Percentiles rank a stretch among this genome's conserved stretches.
Evolutionary conservation across 2,888 invertebrate species (phyloP).

Genomic region (Spodoptera exigua): DNA sequence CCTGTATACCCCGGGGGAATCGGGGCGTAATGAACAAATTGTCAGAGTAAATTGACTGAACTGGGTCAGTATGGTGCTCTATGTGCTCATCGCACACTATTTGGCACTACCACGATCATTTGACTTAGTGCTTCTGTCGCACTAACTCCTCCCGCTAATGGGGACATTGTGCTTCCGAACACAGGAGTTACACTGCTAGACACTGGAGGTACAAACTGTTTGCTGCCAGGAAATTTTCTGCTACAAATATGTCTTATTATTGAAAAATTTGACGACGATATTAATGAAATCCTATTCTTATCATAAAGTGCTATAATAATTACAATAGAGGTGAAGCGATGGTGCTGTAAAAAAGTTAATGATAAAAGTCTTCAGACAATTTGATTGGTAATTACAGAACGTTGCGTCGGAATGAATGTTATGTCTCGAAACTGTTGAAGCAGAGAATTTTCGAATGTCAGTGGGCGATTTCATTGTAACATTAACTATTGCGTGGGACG

Average conservation of each 20-base stretch:
- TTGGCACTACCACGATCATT: conserved; percentile 42
- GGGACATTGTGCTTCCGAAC: conserved; percentile 3
- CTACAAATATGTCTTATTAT: too few relatives aligned
- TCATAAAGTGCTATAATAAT: too few relatives aligned
- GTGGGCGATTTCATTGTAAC: not conserved
- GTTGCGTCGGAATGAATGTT: too few relatives aligned
- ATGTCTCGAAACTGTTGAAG: conserved; percentile 1
- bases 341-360: too few relatives aligned
- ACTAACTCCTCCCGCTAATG: conserved; percentile 30
- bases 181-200: too few relatives aligned
- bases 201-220: too few relatives aligned
- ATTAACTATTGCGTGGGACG: not conserved
- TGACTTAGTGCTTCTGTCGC: conserved; percentile 30
- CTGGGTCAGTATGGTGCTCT: conserved; percentile 31
- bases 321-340: too few relatives aligned
- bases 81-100: conserved; percentile 40
- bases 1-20: conserved; percentile 9
- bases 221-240: too few relatives aligned
- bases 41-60: conserved; percentile 42
- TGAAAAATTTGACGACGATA: too few relatives aligned
- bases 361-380: too few relatives aligned
- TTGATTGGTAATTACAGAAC: too few relatives aligned
- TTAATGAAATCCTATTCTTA: too few relatives aligned
- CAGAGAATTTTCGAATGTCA: not conserved
- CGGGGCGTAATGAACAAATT: conserved; percentile 45